Evolutionary conservation across 1,140 invertebrate genomes (phyloP).

Genomic region (Odontomachus brunneus): DNA sequence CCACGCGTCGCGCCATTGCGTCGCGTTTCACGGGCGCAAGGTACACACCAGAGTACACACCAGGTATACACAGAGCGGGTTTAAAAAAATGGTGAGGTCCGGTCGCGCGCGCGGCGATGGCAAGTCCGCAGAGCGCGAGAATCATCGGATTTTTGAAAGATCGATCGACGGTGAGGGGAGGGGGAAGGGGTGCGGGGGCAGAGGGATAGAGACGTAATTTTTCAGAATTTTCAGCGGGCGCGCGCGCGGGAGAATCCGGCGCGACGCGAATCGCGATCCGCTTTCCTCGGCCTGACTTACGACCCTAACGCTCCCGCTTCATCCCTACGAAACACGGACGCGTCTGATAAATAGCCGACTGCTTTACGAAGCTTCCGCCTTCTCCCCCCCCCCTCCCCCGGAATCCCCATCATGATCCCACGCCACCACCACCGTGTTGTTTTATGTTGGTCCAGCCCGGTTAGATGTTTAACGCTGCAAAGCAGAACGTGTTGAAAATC

Average conservation of each 20-base stretch:
- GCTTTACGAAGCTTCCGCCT: conserved; percentile 27
- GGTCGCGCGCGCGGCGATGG: too few relatives aligned
- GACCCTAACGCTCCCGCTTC: conserved; percentile 24
- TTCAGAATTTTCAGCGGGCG: conserved; percentile 25
- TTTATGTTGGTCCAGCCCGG: conserved; percentile 29
- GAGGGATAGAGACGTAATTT: conserved; percentile 4
- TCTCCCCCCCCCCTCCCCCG: neutral
- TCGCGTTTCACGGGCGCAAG: neutral
- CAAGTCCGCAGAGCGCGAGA: too few relatives aligned
- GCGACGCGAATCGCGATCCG: conserved; percentile 21
- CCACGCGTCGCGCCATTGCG: neutral
- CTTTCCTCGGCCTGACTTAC: conserved; percentile 21
- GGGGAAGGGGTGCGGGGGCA: too few relatives aligned
- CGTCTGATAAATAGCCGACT: conserved; percentile 39
- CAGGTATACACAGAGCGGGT: too few relatives aligned
- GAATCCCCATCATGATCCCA: too few relatives aligned
- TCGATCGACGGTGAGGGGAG: neutral
- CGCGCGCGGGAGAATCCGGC: neutral
- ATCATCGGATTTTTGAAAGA: neutral
- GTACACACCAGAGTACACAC: neutral
- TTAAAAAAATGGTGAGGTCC: too few relatives aligned
- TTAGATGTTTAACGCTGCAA: conserved; percentile 3
- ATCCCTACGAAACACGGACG: conserved; percentile 9
- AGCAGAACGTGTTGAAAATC: conserved; percentile 7
- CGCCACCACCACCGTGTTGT: neutral